A percentile compares a stretch with the other conserved stretches of the same genome.
These are phyloP conservation scores for Dastarcus helophoroides DNA, from an alignment of 2,888 invertebrate species.

Conservation along the genomic window DNA sequence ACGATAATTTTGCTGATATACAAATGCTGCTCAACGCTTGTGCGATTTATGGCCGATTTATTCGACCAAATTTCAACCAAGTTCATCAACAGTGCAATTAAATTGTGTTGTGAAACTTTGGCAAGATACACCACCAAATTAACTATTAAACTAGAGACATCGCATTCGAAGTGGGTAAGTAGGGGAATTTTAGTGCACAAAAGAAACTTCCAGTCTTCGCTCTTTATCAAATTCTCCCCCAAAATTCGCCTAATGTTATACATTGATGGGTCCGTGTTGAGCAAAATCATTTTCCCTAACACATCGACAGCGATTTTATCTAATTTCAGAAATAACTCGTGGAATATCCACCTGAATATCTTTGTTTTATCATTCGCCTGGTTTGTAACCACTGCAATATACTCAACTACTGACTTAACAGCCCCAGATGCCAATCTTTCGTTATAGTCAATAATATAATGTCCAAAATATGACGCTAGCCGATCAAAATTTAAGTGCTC, in stretches of 20 bases:
- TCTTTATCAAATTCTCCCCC: constrained; percentile 40
- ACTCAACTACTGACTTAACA: no score
- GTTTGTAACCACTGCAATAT: constrained; percentile 25
- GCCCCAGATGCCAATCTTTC: no score
- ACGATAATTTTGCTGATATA: constrained; percentile 58
- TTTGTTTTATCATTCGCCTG: constrained; percentile 30
- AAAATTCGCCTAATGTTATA: constrained; percentile 40
- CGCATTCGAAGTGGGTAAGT: constrained; percentile 40
- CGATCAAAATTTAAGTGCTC: no score
- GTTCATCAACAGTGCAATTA: constrained; percentile 41
- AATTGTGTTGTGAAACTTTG: constrained; percentile 24
- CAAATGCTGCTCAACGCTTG: constrained; percentile 57
- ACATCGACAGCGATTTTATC: constrained; percentile 49
- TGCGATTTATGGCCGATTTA: constrained; percentile 48
- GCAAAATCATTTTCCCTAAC: constrained; percentile 45
- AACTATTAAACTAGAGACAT: constrained; percentile 41
- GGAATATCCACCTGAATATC: constrained; percentile 38
- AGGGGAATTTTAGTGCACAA: constrained; percentile 51
- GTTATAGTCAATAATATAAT: no score
- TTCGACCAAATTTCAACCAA: constrained; percentile 58
- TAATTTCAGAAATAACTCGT: constrained; percentile 43
- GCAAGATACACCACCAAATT: constrained; percentile 54
- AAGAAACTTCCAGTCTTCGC: constrained; percentile 54
- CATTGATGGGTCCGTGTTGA: constrained; percentile 39
- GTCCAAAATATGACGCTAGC: no score